Evolutionary conservation across 2,797 vertebrate species (phyloP), one percentile per base, ranked within the genome.

Genomic region (Rhinogobio ventralis): DNA sequence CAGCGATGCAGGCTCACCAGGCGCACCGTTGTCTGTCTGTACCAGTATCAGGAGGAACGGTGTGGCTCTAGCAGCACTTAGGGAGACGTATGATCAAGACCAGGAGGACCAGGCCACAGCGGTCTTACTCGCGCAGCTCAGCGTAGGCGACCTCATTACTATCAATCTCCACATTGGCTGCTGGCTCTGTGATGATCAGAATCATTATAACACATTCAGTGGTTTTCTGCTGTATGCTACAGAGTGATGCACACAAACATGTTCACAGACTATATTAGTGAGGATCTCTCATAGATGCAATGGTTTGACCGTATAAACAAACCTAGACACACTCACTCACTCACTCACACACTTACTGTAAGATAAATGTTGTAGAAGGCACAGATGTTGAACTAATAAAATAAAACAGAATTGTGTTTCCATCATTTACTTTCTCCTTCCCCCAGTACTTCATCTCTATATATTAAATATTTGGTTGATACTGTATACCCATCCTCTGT

Each of bases 171-270:
- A 76, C 8, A 20, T 62, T 17, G 77, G 71, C 42, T 83, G 86
- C 84, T 83, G 82, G 80, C 81, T 89, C 30, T 89, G 83, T 53
- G 84, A 81, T 39, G 86, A 89, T 55, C 79, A 87, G 20, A 84
- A 84, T 78, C 84, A 86, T 55, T 84, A 84, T 55, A 87, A 89
- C 84, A 89, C 84, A 69, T 89, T 89, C 83, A 87, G 79, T 45
- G 76, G 80, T 55, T 87, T 87, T 68, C 55, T 89, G 49, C 76
- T 89, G 46, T 86, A 82, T 49, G 39, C 80, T 68, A 84, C 85
- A 7, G 67, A 79, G 30, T 85, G 74, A 57, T 42, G 25, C 19
- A 49, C 8, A 10, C 14, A 79, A 39, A 71, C 68, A 39, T 10
- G 30, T 10, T 13, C 28, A 75, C 30, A 75, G 10, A 19, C 28